A percentile compares a stretch with the other conserved stretches of the same genome.
Conservation (phyloP, 2,113 vertebrate genomes). For the Heterotilapia buettikoferi region DNA sequence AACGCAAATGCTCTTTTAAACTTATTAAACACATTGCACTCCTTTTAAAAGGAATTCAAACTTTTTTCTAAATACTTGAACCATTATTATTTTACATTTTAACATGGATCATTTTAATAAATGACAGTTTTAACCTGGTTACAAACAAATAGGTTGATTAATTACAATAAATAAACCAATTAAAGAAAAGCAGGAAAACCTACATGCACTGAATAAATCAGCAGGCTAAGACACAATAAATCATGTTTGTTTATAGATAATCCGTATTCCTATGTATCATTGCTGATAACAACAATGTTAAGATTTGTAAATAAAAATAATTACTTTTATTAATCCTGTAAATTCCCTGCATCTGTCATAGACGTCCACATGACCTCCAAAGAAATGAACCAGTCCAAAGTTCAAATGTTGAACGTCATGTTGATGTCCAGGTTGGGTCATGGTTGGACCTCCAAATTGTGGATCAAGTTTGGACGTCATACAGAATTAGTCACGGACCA, state of each 20-base stretch:
- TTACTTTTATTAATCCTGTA: neutral
- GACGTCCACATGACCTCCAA: neutral
- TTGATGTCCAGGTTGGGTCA: neutral
- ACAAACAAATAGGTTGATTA: neutral
- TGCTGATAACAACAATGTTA: neutral
- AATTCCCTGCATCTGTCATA: neutral
- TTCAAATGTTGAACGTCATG: neutral
- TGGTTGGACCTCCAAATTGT: neutral
- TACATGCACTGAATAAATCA: neutral
- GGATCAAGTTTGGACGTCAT: neutral
- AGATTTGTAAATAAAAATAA: neutral
- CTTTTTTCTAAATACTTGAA: neutral
- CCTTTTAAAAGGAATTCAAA: neutral
- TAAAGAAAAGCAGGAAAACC: neutral
- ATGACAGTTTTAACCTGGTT: neutral
- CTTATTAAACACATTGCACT: neutral
- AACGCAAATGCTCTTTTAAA: neutral
- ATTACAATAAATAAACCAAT: neutral
- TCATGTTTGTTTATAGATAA: neutral
- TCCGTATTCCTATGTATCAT: neutral
- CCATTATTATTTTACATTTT: neutral
- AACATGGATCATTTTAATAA: neutral
- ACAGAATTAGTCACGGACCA: neutral
- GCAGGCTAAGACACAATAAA: neutral
- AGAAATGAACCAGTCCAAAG: neutral